Evolutionary conservation across 2,113 vertebrate species (phyloP).

Genomic region (Nipponia nippon): DNA sequence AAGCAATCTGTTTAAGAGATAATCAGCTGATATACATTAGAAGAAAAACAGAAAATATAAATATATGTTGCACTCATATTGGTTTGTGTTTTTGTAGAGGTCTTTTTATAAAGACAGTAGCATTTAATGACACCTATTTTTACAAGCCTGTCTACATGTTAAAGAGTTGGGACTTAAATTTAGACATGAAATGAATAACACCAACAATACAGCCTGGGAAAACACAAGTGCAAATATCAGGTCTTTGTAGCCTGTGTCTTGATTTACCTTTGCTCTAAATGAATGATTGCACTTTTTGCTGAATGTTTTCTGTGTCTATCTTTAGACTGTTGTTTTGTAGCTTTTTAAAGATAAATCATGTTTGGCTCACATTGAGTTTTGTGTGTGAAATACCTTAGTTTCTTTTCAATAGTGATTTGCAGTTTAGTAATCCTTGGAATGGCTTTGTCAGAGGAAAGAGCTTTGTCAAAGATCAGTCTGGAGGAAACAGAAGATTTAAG

Average conservation of each 20-base stretch:
- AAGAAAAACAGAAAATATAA: background rate
- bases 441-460: background rate
- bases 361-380: background rate
- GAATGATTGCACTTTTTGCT: background rate
- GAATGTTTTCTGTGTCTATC: background rate
- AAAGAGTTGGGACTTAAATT: background rate
- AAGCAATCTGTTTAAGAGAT: background rate
- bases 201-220: background rate
- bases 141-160: background rate
- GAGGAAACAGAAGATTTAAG: background rate
- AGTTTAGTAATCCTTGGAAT: constrained; percentile 17
- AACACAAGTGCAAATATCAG: background rate
- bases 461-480: constrained; percentile 29
- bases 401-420: background rate
- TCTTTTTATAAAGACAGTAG: background rate
- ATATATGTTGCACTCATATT: background rate
- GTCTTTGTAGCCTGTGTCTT: background rate
- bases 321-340: background rate
- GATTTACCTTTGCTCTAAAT: background rate
- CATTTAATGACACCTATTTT: background rate
- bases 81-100: background rate
- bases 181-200: background rate
- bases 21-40: background rate
- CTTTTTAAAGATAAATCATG: background rate
- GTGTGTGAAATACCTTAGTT: background rate